phyloP scores from a whole-genome alignment of 2,888 invertebrate genomes.

The Anticlea derivata region DNA sequence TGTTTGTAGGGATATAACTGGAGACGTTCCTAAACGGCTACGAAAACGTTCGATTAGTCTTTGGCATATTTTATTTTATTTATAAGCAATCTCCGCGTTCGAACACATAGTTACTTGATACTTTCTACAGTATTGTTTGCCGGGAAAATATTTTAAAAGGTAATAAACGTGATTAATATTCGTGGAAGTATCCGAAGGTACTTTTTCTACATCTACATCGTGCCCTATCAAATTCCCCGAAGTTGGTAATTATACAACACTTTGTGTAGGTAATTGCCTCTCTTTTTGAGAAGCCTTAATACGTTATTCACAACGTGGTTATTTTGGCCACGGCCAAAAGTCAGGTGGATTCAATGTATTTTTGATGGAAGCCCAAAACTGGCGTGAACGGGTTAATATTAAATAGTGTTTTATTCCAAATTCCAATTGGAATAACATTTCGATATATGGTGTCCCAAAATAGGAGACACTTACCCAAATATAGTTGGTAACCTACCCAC shows the following conservation, averaged over 20 bases:
- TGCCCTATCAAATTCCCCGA: not conserved
- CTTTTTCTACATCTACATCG: not conserved
- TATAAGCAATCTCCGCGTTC: not conserved
- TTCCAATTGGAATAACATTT: too few relatives aligned
- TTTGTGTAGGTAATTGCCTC: constrained; percentile 38
- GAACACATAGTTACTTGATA: not conserved
- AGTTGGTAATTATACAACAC: constrained; percentile 38
- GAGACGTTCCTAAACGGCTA: too few relatives aligned
- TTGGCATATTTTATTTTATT: not conserved
- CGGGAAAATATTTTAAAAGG: not conserved
- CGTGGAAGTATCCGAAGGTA: too few relatives aligned
- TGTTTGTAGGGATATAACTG: too few relatives aligned
- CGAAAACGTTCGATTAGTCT: too few relatives aligned
- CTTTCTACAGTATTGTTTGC: not conserved
- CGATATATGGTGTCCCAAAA: too few relatives aligned
- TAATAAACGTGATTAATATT: not conserved
- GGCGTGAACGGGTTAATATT: too few relatives aligned
- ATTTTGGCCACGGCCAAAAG: constrained; percentile 13
- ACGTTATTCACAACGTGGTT: constrained; percentile 26
- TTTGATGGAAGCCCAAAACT: constrained; percentile 6
- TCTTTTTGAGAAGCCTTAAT: constrained; percentile 36
- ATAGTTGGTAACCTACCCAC: too few relatives aligned
- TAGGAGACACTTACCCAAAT: too few relatives aligned
- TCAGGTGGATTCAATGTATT: constrained; percentile 2
- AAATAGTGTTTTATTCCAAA: too few relatives aligned